phyloP scores from a whole-genome alignment of 2,888 invertebrate genomes.

The Cantharis nigra region DNA sequence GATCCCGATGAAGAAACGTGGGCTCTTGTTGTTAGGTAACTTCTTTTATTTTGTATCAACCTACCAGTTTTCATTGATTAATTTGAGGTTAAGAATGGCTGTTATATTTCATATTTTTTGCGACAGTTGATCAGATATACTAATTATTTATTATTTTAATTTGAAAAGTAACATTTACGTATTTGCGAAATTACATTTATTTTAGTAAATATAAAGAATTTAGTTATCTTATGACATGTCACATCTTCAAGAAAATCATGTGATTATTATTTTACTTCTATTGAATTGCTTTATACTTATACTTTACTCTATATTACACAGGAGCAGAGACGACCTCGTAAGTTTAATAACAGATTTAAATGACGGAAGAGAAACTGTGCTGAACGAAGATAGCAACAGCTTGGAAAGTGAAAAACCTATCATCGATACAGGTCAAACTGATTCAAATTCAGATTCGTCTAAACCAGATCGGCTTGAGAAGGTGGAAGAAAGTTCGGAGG shows the following conservation, averaged over 20 bases:
- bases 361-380: conserved; percentile 68
- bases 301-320: conserved; percentile 36
- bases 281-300: neutral
- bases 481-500: neutral
- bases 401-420: conserved; percentile 60
- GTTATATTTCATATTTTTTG: neutral
- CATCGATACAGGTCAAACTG: conserved; percentile 25
- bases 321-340: conserved; percentile 73
- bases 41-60: conserved; percentile 24
- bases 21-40: conserved; percentile 87
- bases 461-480: conserved; percentile 9
- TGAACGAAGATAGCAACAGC: conserved; percentile 70
- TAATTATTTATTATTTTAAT: no score
- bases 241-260: neutral
- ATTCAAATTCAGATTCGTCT: conserved; percentile 30
- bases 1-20: conserved; percentile 96
- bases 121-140: neutral
- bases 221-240: neutral
- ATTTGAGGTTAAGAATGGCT: neutral
- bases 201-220: neutral
- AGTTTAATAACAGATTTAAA: conserved; percentile 76
- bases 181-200: no score
- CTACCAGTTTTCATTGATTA: neutral
- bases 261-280: neutral
- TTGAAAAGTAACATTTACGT: no score